Evolutionary conservation across 2,797 vertebrate species (phyloP).

Genomic region (Otolemur crassicaudatus): DNA sequence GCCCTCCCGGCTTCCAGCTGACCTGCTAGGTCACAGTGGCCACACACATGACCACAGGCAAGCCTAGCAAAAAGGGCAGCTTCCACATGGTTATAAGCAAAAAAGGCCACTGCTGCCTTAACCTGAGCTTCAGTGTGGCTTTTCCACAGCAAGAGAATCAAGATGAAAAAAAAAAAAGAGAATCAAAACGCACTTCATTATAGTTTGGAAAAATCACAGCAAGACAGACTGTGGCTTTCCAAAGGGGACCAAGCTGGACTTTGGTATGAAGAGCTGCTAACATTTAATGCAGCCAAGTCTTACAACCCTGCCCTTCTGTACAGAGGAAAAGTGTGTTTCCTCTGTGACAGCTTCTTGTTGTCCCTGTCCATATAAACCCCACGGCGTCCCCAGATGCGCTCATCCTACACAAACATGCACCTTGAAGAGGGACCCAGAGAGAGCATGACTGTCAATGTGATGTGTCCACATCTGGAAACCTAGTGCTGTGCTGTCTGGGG

Average conservation of each 20-base stretch:
- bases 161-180: neutral
- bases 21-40: neutral
- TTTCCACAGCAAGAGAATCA: rapidly evolving
- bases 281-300: rapidly evolving
- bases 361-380: no score
- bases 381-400: no score
- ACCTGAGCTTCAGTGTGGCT: rapidly evolving
- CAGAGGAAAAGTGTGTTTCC: no score
- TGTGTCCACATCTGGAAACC: neutral
- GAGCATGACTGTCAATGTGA: no score
- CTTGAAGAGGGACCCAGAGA: no score
- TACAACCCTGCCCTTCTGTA: neutral
- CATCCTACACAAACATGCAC: no score
- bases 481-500: no score
- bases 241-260: rapidly evolving
- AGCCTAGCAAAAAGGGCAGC: neutral
- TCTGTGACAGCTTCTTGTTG: rapidly evolving
- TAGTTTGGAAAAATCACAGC: rapidly evolving
- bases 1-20: neutral
- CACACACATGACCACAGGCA: rapidly evolving
- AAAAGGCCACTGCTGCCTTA: rapidly evolving
- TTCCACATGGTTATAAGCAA: neutral
- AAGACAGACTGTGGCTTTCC: no score
- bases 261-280: rapidly evolving
- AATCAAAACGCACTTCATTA: no score